A percentile compares a stretch with the other conserved stretches of the same genome.
Conservation (phyloP, 2,888 invertebrate genomes). For the Sabellastarte sp. region DNA sequence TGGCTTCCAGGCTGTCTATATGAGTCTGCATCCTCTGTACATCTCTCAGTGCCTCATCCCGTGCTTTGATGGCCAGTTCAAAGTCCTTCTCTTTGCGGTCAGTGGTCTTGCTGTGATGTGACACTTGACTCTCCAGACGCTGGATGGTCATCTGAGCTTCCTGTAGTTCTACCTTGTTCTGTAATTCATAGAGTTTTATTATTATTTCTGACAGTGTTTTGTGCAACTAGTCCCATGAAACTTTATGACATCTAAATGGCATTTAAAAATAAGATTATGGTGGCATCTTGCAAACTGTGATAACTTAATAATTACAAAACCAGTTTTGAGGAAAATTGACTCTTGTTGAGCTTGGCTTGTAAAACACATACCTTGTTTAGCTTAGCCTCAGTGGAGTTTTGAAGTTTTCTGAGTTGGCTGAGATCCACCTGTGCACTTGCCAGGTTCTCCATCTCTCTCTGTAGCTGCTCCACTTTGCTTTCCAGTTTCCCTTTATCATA, state of each 20-base stretch:
- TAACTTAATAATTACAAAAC: no score
- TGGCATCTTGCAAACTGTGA: no score
- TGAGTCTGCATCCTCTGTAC: constrained; percentile 25
- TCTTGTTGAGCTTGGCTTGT: no score
- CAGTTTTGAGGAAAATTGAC: no score
- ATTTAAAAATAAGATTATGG: no score
- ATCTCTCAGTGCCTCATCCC: constrained; percentile 46
- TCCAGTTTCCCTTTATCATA: constrained; percentile 55
- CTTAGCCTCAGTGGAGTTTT: constrained; percentile 40
- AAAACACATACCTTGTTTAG: constrained; percentile 36
- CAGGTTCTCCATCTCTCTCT: constrained; percentile 78
- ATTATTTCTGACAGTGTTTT: no score
- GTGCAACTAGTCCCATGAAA: no score
- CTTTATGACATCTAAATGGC: no score
- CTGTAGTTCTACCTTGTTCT: not conserved
- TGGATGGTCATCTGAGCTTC: constrained; percentile 38
- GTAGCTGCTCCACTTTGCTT: constrained; percentile 73
- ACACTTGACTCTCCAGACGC: constrained; percentile 42
- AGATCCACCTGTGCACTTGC: constrained; percentile 63
- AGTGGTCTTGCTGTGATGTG: constrained; percentile 30
- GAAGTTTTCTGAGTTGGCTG: constrained; percentile 35
- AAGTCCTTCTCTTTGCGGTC: constrained; percentile 43
- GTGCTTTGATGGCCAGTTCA: constrained; percentile 32
- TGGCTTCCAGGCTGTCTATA: constrained; percentile 7
- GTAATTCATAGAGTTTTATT: no score